These are phyloP conservation scores for Meteorus colon DNA, from an alignment of 2,888 invertebrate genomes.

Conservation along the genomic window DNA sequence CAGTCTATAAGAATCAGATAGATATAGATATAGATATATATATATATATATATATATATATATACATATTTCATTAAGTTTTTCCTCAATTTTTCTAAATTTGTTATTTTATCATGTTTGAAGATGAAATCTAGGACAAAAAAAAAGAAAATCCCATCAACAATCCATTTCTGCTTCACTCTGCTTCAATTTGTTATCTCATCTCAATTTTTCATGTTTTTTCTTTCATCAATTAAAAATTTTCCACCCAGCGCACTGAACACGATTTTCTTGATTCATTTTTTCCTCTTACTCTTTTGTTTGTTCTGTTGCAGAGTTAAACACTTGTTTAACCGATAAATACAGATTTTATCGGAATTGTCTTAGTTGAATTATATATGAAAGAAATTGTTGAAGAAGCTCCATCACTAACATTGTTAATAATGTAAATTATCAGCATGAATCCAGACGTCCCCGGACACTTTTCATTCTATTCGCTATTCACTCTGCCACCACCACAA, in stretches of 20 bases:
- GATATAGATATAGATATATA: no score
- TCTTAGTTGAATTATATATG: no score
- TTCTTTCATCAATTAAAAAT: background rate
- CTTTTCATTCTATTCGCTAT: background rate
- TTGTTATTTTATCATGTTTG: background rate
- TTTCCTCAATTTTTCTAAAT: background rate
- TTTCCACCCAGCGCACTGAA: background rate
- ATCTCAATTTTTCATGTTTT: background rate
- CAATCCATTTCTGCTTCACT: background rate
- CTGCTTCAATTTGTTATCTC: background rate
- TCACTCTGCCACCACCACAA: background rate
- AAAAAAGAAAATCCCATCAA: background rate
- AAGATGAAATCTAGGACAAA: background rate
- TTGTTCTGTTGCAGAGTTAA: background rate
- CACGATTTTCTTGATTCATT: no score
- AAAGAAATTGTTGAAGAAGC: background rate
- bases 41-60: background rate
- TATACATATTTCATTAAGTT: background rate
- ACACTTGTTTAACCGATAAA: no score
- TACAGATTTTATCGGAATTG: no score
- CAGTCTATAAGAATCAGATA: background rate
- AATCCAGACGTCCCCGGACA: slow-evolving; percentile 6
- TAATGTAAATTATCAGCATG: slow-evolving; percentile 37
- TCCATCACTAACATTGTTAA: slow-evolving; percentile 7
- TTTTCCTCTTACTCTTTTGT: no score